A percentile compares a stretch with the other conserved stretches of the same genome.
Conservation (phyloP, 30 jellyfish, hydroid and myxozoan species). For the Mastigias papua region DNA sequence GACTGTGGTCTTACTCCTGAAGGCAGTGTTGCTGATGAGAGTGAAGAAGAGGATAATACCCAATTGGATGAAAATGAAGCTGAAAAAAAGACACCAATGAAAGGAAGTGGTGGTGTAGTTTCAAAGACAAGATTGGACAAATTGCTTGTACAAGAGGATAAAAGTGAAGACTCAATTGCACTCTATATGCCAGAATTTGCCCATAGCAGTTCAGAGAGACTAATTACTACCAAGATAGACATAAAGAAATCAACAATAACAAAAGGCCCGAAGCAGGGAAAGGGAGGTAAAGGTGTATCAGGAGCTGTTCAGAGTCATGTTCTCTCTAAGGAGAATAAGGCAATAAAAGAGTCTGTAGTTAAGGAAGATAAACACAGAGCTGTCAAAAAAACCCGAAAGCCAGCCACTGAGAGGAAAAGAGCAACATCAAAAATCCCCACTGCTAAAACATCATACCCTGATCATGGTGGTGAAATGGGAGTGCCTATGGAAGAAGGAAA, state of each 20-base stretch:
- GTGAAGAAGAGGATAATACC: background rate
- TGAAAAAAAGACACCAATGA: background rate
- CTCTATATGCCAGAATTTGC: conserved; percentile 11
- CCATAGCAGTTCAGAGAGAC: conserved; percentile 40
- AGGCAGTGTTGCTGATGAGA: conserved; percentile 24
- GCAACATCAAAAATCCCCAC: conserved; percentile 2
- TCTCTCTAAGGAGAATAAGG: background rate
- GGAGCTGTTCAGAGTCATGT: background rate
- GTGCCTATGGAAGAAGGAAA: background rate
- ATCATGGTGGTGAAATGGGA: background rate
- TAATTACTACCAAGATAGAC: conserved; percentile 60
- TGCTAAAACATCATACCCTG: background rate
- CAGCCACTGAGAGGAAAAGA: conserved; percentile 22
- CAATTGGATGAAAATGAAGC: conserved; percentile 11
- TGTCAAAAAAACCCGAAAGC: conserved; percentile 11
- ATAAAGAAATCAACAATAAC: conserved; percentile 3
- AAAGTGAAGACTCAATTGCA: background rate
- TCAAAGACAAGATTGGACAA: conserved; percentile 28
- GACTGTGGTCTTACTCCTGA: conserved; percentile 64
- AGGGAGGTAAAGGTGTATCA: background rate
- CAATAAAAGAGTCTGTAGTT: background rate
- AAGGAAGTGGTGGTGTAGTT: conserved; percentile 2
- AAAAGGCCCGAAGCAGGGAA: background rate
- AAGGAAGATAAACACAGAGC: background rate
- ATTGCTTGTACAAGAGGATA: conserved; percentile 24